Conservation (phyloP, 2,888 invertebrate species). For the Oxyteleia sp. region DNA sequence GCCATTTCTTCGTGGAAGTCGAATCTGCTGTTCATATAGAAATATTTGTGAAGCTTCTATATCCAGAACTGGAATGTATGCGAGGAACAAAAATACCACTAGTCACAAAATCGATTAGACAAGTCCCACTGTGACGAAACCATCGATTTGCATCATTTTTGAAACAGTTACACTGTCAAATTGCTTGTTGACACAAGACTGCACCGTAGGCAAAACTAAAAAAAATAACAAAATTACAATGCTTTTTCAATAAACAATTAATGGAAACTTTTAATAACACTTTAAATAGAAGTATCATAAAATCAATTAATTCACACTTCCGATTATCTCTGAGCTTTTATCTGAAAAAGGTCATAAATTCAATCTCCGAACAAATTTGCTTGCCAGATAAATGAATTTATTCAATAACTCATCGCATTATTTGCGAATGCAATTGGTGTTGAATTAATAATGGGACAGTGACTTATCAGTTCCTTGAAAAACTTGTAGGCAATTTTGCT, state of each 20-base stretch:
- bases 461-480: constrained; percentile 48
- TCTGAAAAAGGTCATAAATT: constrained; percentile 66
- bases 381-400: constrained; percentile 64
- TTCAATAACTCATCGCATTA: constrained; percentile 60
- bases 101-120: constrained; percentile 38
- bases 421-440: constrained; percentile 54
- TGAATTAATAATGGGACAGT: constrained; percentile 57
- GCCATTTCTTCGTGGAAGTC: constrained; percentile 17
- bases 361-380: constrained; percentile 75
- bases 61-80: constrained; percentile 24
- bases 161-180: background rate
- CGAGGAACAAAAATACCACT: constrained; percentile 26
- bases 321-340: constrained; percentile 65
- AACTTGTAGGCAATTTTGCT: background rate
- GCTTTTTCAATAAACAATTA: constrained; percentile 17
- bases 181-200: background rate
- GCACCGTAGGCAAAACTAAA: background rate
- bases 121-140: too few relatives aligned
- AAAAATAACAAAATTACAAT: constrained; percentile 7
- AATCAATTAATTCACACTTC: constrained; percentile 69
- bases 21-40: background rate
- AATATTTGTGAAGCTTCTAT: constrained; percentile 25
- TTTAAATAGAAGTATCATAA: constrained; percentile 52
- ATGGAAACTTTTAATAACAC: constrained; percentile 48
- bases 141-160: constrained; percentile 16